These are phyloP conservation scores for Ruditapes philippinarum DNA, from an alignment of 1,140 invertebrate species.

Conservation along the genomic window DNA sequence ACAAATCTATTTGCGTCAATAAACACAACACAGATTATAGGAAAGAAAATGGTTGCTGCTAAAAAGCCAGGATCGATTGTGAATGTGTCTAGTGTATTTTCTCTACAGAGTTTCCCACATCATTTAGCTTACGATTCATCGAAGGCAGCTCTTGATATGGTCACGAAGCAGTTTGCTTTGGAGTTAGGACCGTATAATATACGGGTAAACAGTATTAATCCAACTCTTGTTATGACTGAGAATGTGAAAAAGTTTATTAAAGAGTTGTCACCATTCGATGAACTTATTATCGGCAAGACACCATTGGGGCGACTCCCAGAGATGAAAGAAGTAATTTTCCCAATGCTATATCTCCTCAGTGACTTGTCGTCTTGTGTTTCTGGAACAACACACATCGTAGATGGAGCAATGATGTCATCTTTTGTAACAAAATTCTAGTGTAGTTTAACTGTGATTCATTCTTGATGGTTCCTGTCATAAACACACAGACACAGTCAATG, in stretches of 20 bases:
- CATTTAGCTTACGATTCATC: neutral
- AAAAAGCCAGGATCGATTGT: constrained; percentile 52
- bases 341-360: constrained; percentile 14
- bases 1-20: too few species aligned
- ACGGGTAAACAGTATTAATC: constrained; percentile 48
- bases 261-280: neutral
- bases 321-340: neutral
- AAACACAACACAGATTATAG: constrained; percentile 22
- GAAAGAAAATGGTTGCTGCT: constrained; percentile 22
- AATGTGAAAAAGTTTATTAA: neutral
- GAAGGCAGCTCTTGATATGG: too few species aligned
- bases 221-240: constrained; percentile 18
- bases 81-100: constrained; percentile 15
- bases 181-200: constrained; percentile 41
- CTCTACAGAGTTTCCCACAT: neutral
- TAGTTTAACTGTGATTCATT: too few species aligned
- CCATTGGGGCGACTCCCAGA: too few species aligned
- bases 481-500: too few species aligned
- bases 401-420: constrained; percentile 10
- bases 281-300: neutral
- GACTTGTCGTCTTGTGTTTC: constrained; percentile 16
- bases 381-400: constrained; percentile 6
- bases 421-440: neutral
- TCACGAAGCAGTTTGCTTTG: too few species aligned
- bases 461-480: too few species aligned